A percentile compares a stretch with the other conserved stretches of the same genome.
Evolutionary conservation across 2,888 invertebrate species (phyloP).

Genomic region (Lysandra bellargus): DNA sequence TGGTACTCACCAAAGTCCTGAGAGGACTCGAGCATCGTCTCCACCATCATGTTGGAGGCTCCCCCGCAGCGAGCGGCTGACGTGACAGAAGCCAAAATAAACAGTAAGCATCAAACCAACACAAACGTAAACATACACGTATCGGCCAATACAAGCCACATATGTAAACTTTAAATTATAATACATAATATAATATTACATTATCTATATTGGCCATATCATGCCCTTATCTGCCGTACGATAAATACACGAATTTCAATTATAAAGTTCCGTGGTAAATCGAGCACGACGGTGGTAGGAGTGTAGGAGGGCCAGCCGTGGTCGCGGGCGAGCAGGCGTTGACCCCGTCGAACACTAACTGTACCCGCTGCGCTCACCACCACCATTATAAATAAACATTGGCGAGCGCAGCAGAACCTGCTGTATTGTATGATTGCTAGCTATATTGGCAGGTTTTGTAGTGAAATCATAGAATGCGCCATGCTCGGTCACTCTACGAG

Average conservation of each 20-base stretch:
- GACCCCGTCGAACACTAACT: slow-evolving; percentile 43
- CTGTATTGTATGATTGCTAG: background rate
- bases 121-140: slow-evolving; percentile 34
- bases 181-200: background rate
- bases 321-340: slow-evolving; percentile 39
- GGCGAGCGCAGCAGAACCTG: slow-evolving; percentile 13
- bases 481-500: slow-evolving; percentile 39
- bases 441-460: background rate
- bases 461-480: slow-evolving; percentile 40
- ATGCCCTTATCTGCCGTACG: background rate
- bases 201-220: background rate
- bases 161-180: background rate
- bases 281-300: background rate
- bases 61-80: slow-evolving; percentile 57
- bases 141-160: background rate
- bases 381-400: slow-evolving; percentile 36
- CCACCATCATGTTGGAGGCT: slow-evolving; percentile 74
- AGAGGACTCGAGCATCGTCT: slow-evolving; percentile 73
- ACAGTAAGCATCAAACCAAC: slow-evolving; percentile 42
- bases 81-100: slow-evolving; percentile 53
- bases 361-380: slow-evolving; percentile 28
- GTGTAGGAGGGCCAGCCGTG: background rate
- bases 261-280: background rate
- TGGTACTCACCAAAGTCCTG: slow-evolving; percentile 72
- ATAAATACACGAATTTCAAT: background rate